Evolutionary conservation across 2,888 invertebrate genomes (phyloP), one percentile per base, ranked within the genome.

Genomic region (Tortrix viridana): DNA sequence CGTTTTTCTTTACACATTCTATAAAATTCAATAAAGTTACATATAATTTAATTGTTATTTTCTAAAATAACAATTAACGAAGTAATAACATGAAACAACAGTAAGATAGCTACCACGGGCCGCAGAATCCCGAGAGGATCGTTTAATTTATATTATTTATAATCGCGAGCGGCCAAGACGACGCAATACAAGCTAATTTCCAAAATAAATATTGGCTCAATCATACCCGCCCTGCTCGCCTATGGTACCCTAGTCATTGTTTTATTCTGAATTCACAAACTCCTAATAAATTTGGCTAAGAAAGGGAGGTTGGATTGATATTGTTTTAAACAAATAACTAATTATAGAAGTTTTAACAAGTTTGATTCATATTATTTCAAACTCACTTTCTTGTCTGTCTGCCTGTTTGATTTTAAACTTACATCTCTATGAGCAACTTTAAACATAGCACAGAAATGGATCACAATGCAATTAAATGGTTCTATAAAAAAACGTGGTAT

Each of bases 121-220:
- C 62, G 50, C 62, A 57, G 46, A 16, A 50, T 43, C 57, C 58
- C 65, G 16, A 12, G 65, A 49, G 65, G 56, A 56, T 56, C 65
- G 65, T 65, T 65, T 65, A 65, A 65, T 65, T 65, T 65, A 65
- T 60, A 65, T 65, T 65, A 65, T 65, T 61, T 65, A 65, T 65
- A 60, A 61, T 61, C 56, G 55, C 52, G 20, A 23, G 55, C 61
- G 60, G 61, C 56, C 56, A 60, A 54, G 60, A 60, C 50, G 58
- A 50, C 60, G 60, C 53, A 65, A 67, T 65, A 67, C 65, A 70
- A 71, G 69, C 66, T 70, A 71, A 69, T 71, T 71, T 69, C 47
- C 64, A 69, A 67, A 70, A 71, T 69, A 71, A 71, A 71, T 71
- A 71, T 71, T 71, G 59, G 68, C 67, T 67, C 67, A 70, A 68